Base-by-base conservation (phyloP, 2,888 invertebrate genomes). In the Lasioglossum malachurum region DNA sequence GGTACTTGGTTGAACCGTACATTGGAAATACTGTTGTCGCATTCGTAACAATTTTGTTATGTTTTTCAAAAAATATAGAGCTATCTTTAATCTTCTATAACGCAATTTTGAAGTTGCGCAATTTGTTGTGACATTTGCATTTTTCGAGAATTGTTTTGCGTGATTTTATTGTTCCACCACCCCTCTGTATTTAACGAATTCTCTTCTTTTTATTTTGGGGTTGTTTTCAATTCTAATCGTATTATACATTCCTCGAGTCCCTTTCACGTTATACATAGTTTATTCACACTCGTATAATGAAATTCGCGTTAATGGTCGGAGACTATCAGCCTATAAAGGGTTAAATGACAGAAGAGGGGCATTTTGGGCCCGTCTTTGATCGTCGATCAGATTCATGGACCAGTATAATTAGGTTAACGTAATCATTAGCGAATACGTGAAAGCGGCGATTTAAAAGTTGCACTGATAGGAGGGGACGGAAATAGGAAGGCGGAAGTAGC, bases 401-500 rank as follows among this genome's bases (percentile, higher is more conserved):
- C 83, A 69, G 60, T 41, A 69, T 84, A 41, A 35, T 31, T 75
- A 73, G 35, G 31, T 64, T 64, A 83, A 79, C 23, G 69, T 71
- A 41, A 38, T 38, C 35, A 87, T 87, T 86, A 84, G 83, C 81
- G 81, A 84, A 82, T 78, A 78, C 83, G 77, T 49, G 75, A 75
- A 82, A 84, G 87, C 74, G 86, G 83, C 78, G 84, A 84, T 67
- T 72, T 60, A 79, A 41, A 64, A 75, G 76, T 49, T 60, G 19
- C 76, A 73, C 64, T 69, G 74, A 75, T 83, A 83, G 76, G 78
- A 19, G 82, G 80, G 64, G 57, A n/a, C 78, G 74, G 60, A 77
- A 74, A 87, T 83, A 80, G 84, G 86, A 76, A 87, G 80, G 81
- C 88, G 85, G 85, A 88, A 88, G 80, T 80, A 38, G 69, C 31